Evolutionary conservation across 2,888 invertebrate species (phyloP), one percentile per base, ranked within the genome.

Genomic region (Pterobdella sp.): DNA sequence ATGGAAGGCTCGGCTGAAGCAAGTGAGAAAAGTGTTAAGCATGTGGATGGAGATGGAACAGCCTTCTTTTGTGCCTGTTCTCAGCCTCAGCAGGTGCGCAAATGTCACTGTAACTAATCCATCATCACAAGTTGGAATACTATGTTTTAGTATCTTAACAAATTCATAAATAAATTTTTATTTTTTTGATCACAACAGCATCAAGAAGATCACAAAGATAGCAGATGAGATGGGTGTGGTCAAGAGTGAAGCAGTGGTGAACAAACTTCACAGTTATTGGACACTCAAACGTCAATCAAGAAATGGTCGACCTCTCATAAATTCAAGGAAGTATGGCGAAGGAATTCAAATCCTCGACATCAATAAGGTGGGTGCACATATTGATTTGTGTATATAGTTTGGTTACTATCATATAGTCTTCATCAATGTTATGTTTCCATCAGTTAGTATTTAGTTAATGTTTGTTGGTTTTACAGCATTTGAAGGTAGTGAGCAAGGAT

Each of bases 241-340:
- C 35, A 91, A 91, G 79, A 81, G 81, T 76, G 90, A 91, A 34
- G 90, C 91, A 78, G 90, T 97, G 79, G 89, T 96, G 79, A 91
- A 91, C 81, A 87, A 93, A 1, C 86, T 98, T 22, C 89, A 96
- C 73, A 92, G 94, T 0, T 98, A 96, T 82, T 98, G 98, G 98
- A 96, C 94, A 1, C 85, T 97, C 64, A 98, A 98, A 84, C 86
- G 98, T 0, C 93, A 94, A 81, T 91, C 91, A 76, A 86, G 97
- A 69, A 95, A 96, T 81, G 98, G 98, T 0, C 96, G 96, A 10
- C 97, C 98, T 0, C 86, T 98, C 74, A 84, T 98, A 74, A 71
- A 63, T 32, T 71, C 71, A 22, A 71, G 71, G 36, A 71, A 71
- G 52, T 71, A 56, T 63, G 71, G 71, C n/a, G 71, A 71, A 34